Evolutionary conservation across 1,140 invertebrate genomes (phyloP), one percentile per base, ranked within the genome.

Genomic region (Euwallacea similis): DNA sequence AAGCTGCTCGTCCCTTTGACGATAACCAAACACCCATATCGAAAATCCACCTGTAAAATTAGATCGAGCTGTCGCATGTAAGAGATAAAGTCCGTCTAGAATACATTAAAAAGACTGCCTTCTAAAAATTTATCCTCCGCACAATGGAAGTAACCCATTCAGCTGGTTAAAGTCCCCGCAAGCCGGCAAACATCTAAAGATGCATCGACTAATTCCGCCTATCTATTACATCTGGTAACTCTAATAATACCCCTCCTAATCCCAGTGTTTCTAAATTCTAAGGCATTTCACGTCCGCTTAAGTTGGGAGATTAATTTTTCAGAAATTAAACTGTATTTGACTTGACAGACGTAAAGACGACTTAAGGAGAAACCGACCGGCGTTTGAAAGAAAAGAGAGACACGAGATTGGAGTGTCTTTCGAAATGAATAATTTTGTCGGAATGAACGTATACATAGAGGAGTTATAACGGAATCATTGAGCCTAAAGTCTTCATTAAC

Each of bases 191-290:
- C 64, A 55, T 66, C 64, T 66, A 56, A 66, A 66, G 64, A 66
- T 42, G 9, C 55, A 55, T 42, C 9, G 47, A 9, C 33, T 50
- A 50, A 63, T 63, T 63, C 61, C 63, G 47, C 54, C 42, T 58
- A 67, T 67, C 53, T 58, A 59, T 67, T 67, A 67, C 54, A 58
- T 67, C 65, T 67, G 21, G 55, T 67, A 43, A 59, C 44, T 67
- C 54, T 58, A 67, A 67, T 67, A 67, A 67, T 67, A 58, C 65
- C 54, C 8, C 54, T 58, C 15, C 21, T 67, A 59, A 67, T 67
- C 65, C 15, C 42, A 8, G 33, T 67, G 65, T 67, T 67, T 56
- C 42, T 43, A 59, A 67, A 67, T 58, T 59, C 55, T 59, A 47
- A 67, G 55, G 16, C 55, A 46, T 67, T 67, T 67, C 55, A 67